Evolutionary conservation across 2,888 invertebrate species (phyloP).

Genomic region (Netelia inedita): DNA sequence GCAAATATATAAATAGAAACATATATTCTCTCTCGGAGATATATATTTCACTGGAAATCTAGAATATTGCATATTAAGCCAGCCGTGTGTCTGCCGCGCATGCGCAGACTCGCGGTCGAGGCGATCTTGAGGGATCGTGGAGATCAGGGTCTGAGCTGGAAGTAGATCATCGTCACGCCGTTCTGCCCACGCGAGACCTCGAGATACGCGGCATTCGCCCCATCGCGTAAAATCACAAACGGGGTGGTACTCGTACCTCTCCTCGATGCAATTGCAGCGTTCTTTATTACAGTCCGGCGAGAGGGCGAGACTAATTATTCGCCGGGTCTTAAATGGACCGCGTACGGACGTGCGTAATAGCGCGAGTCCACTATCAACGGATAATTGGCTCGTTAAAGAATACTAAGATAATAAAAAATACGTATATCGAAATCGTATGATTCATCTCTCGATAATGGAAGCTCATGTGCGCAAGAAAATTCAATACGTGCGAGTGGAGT

Average conservation of each 20-base stretch:
- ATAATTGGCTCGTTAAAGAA: constrained; percentile 66
- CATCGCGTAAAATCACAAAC: constrained; percentile 10
- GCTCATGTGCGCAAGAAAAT: constrained; percentile 4
- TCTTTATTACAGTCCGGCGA: constrained; percentile 47
- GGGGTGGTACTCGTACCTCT: constrained; percentile 23
- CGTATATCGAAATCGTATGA: constrained; percentile 25
- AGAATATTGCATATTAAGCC: constrained; percentile 46
- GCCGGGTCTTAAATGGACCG: constrained; percentile 62
- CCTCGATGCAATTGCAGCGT: constrained; percentile 31
- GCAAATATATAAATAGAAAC: constrained; percentile 1
- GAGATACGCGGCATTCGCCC: background rate
- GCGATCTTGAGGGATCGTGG: constrained; percentile 63
- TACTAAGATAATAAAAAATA: constrained; percentile 2
- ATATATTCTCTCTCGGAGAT: background rate
- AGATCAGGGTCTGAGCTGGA: constrained; percentile 61
- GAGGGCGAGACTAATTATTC: constrained; percentile 62
- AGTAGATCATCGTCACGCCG: constrained; percentile 61
- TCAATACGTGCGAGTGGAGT: constrained; percentile 50
- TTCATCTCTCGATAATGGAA: constrained; percentile 41
- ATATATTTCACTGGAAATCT: constrained; percentile 44
- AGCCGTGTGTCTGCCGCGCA: background rate
- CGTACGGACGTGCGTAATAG: constrained; percentile 42
- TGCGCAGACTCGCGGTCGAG: constrained; percentile 48
- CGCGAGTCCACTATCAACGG: constrained; percentile 37
- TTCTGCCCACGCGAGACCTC: constrained; percentile 27